Conservation (phyloP, 2,113 vertebrate species). For the Prolemur simus region DNA sequence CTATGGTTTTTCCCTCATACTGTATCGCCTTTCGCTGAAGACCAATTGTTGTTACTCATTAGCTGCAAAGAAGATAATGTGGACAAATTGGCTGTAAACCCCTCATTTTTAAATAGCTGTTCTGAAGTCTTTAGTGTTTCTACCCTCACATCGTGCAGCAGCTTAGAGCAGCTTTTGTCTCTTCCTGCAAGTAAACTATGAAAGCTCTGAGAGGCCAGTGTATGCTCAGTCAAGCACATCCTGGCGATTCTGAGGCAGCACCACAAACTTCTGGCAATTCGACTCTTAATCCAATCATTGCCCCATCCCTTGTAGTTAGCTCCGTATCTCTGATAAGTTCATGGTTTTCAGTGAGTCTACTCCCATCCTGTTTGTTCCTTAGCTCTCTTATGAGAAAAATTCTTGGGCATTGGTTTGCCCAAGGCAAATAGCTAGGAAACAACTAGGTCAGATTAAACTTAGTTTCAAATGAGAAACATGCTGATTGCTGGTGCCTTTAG, state of each 20-base stretch:
- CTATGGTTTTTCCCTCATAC: neutral
- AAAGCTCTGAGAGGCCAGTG: neutral
- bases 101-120: constrained; percentile 2
- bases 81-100: neutral
- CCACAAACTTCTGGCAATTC: neutral
- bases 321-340: neutral
- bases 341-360: constrained; percentile 6
- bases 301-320: neutral
- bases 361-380: constrained; percentile 19
- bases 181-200: neutral
- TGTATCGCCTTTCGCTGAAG: neutral
- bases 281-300: neutral
- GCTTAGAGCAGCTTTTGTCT: constrained; percentile 37
- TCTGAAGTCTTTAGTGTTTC: neutral
- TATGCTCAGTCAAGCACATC: constrained; percentile 5
- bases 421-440: constrained; percentile 72
- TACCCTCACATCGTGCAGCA: constrained; percentile 23
- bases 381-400: constrained; percentile 63
- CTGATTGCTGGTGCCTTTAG: constrained; percentile 78
- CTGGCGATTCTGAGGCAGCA: neutral
- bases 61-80: constrained; percentile 2
- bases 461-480: constrained; percentile 78
- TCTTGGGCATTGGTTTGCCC: constrained; percentile 53
- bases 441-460: constrained; percentile 69
- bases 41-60: neutral